Evolutionary conservation across 2,113 vertebrate genomes (phyloP), one percentile per base, ranked within the genome.

Genomic region (Tragelaphus imberbis): DNA sequence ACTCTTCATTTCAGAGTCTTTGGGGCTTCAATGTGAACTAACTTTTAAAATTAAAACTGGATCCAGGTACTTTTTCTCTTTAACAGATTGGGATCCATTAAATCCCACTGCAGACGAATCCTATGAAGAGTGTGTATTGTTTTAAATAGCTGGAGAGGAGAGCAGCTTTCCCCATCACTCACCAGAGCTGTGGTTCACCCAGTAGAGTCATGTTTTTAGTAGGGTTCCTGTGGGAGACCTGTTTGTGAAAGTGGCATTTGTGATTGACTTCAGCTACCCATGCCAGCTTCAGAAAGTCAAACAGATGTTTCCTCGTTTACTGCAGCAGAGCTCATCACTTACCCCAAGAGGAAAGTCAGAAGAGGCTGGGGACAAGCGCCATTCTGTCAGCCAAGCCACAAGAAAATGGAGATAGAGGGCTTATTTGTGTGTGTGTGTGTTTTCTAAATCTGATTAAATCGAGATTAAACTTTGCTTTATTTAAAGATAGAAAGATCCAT

Each of bases 221-320:
- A 89, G n/a, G 84, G n/a, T 65, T 95, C 96, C 97, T 95, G 88
- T 61, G 97, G 97, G 98, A 98, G 96, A 97, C 96, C 88, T 96
- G 80, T 30, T 49, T 94, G 94, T 92, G 97, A 30, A 93, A 88
- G 97, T 91, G 93, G 96, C 91, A 77, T 97, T 97, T 58, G 90
- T 95, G 95, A 96, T 80, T 90, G 96, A 92, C 96, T 94, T 10
- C 2, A 6, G 96, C 84, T 95, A 95, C 97, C 96, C 14, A 49
- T 91, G 98, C 98, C 98, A 96, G 95, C 96, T 87, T 89, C 61
- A 1, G 97, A 84, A 96, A 98, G 85, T 91, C 97, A 98, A 91
- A 94, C 98, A 98, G 98, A 97, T 97, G 97, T 98, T 98, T 98
- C 97, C 98, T 97, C 84, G 0, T 95, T 97, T 88, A 95, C 95